These are phyloP conservation scores for Tringa solitaria DNA, from an alignment of 2,113 vertebrate species.

Conservation along the genomic window DNA sequence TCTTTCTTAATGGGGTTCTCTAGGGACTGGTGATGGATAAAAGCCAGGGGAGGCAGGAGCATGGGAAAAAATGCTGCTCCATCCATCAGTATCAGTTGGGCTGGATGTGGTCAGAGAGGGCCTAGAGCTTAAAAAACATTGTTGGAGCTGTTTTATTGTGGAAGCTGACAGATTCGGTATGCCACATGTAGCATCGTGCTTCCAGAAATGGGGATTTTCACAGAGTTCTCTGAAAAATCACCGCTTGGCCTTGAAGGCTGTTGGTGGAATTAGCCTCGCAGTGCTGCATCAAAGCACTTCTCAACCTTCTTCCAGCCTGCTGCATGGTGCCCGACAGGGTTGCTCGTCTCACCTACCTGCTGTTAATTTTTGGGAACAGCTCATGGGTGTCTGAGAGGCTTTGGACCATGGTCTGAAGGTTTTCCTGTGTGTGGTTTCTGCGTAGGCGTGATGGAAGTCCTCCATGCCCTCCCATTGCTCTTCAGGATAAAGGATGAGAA, in stretches of 20 bases:
- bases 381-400: background rate
- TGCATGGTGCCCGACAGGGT: fast-evolving
- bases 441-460: background rate
- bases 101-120: background rate
- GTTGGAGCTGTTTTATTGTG: background rate
- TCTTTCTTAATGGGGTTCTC: background rate
- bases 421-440: background rate
- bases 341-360: background rate
- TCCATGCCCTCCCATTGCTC: background rate
- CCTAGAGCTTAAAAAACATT: background rate
- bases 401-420: background rate
- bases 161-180: background rate
- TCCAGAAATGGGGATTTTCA: background rate
- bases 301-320: background rate
- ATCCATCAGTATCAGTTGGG: background rate
- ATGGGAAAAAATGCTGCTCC: background rate
- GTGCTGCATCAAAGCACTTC: background rate
- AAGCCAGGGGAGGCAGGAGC: background rate
- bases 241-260: fast-evolving
- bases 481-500: background rate
- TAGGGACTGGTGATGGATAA: background rate
- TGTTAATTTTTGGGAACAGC: background rate
- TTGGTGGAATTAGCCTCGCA: background rate
- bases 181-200: background rate
- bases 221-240: background rate